Evolutionary conservation across 2,888 invertebrate species (phyloP).

Genomic region (Megalurothrips usitatus): DNA sequence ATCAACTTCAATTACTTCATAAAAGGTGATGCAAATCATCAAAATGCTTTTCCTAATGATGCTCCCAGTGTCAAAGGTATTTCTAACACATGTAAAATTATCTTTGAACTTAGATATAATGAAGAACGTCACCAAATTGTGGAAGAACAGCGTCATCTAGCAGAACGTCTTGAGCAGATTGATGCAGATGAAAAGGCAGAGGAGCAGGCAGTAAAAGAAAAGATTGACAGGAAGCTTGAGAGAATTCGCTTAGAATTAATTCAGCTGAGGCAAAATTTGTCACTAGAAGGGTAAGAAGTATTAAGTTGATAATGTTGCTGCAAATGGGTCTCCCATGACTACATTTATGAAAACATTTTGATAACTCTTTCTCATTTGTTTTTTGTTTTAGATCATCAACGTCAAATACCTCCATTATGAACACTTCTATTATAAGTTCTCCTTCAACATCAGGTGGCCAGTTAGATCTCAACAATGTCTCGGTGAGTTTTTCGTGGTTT

Average conservation of each 20-base stretch:
- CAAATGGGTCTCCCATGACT: background rate
- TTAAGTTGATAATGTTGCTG: too few species aligned
- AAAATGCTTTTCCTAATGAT: too few species aligned
- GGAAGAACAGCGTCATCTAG: background rate
- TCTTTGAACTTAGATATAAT: background rate
- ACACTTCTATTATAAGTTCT: background rate
- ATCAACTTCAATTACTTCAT: background rate
- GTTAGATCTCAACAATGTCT: background rate
- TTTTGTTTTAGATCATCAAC: background rate
- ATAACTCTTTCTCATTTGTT: background rate
- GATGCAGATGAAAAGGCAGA: constrained; percentile 8
- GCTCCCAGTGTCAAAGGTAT: too few species aligned
- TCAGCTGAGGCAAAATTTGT: constrained; percentile 5
- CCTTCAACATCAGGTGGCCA: background rate
- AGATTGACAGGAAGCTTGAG: background rate
- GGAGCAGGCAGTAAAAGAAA: background rate
- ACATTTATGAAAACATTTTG: background rate
- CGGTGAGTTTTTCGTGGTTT: background rate
- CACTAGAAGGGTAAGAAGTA: background rate
- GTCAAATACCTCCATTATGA: background rate
- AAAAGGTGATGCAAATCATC: background rate
- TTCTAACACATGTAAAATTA: background rate
- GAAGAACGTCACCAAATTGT: constrained; percentile 19
- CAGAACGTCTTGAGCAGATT: background rate
- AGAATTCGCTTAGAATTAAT: background rate